These are phyloP conservation scores for Agrotis clavis DNA, from an alignment of 2,888 invertebrate species.

Conservation along the genomic window DNA sequence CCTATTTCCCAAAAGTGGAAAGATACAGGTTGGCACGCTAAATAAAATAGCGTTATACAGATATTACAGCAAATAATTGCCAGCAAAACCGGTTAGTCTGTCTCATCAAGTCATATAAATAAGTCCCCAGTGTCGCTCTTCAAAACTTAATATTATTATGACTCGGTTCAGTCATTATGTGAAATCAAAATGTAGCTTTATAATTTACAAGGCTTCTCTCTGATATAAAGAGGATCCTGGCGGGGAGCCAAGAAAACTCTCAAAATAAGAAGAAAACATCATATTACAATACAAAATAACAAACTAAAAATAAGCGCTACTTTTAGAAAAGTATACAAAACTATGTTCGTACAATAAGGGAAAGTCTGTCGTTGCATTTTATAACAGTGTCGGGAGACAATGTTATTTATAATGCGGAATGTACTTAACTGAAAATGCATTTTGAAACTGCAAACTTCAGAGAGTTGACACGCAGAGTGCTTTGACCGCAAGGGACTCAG, in stretches of 20 bases:
- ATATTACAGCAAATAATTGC: neutral
- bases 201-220: slow-evolving; percentile 35
- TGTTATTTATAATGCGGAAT: slow-evolving; percentile 61
- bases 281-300: slow-evolving; percentile 54
- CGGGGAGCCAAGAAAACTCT: slow-evolving; percentile 41
- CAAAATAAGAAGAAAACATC: slow-evolving; percentile 37
- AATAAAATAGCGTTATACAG: no score
- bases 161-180: slow-evolving; percentile 22
- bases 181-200: slow-evolving; percentile 37
- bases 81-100: no score
- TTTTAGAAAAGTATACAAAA: slow-evolving; percentile 33
- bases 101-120: neutral
- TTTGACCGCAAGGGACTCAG: slow-evolving; percentile 58
- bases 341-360: slow-evolving; percentile 33
- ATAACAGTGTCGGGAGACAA: slow-evolving; percentile 49
- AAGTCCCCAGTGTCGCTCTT: no score
- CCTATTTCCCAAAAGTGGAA: no score
- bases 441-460: slow-evolving; percentile 46
- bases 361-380: slow-evolving; percentile 52
- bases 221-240: slow-evolving; percentile 42
- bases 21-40: no score
- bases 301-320: slow-evolving; percentile 38
- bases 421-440: slow-evolving; percentile 60
- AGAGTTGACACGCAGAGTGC: slow-evolving; percentile 60
- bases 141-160: slow-evolving; percentile 18